Percentiles rank a stretch among this genome's conserved stretches.
phyloP scores from a whole-genome alignment of 2,113 vertebrate genomes.

The Bubalus kerabau region DNA sequence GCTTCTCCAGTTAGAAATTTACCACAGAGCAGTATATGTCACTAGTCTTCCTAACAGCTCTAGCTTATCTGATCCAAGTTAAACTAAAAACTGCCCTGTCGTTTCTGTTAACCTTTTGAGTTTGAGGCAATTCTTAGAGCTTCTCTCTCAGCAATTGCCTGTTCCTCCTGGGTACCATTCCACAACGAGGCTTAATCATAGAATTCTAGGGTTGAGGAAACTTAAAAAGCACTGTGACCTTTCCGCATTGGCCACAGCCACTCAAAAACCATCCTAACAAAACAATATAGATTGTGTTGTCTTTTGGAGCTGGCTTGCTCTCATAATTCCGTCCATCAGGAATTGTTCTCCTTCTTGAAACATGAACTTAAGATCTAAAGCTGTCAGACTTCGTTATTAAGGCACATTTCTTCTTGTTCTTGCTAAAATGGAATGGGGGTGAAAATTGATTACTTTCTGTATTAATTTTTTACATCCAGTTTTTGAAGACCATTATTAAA shows the following conservation, averaged over 20 bases:
- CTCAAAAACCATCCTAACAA: not conserved
- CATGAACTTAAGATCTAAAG: not conserved
- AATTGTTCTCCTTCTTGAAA: not conserved
- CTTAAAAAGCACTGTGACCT: not conserved
- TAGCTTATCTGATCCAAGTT: not conserved
- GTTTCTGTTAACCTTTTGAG: slow-evolving; percentile 37
- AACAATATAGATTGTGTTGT: not conserved
- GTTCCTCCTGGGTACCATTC: not conserved
- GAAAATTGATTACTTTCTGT: not conserved
- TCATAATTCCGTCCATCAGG: not conserved
- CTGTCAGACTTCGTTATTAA: not conserved
- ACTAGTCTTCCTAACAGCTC: not conserved
- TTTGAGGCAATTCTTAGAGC: slow-evolving; percentile 17
- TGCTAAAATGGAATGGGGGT: not conserved
- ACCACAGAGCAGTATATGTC: not conserved
- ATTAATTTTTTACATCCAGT: not conserved
- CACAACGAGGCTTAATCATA: not conserved
- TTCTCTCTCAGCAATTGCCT: not conserved
- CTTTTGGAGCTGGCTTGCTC: not conserved
- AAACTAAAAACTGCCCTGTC: not conserved
- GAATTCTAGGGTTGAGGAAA: slow-evolving; percentile 7
- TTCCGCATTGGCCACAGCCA: not conserved
- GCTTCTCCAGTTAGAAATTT: slow-evolving; percentile 11
- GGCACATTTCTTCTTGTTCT: not conserved
- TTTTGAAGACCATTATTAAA: slow-evolving; percentile 9